Base-by-base conservation (phyloP, 2,888 invertebrate species). In the Drosophila antonietae region DNA sequence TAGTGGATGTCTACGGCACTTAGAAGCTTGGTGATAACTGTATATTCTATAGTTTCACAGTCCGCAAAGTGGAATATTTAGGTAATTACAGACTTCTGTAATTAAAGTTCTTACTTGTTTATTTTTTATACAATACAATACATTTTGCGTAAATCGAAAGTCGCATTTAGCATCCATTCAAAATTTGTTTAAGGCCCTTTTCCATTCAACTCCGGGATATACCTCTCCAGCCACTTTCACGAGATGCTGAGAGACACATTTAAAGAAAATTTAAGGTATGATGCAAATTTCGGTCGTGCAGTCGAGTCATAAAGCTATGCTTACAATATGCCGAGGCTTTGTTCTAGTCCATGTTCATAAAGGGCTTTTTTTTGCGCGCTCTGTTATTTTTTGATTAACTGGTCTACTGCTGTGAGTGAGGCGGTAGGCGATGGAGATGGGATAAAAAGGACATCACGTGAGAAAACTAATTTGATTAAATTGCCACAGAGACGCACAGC, bases 401-500 rank as follows among this genome's bases (percentile, higher is more conserved):
- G 33, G 9, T 31, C 61, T 39, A 12, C 31, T 70, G 81, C 76
- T 78, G 80, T 52, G 62, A 15, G 37, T 15, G 10, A 18, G 39
- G 23, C 14, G 20, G 35, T 15, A 6, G 52, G 37, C 35, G 20
- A 39, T 39, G 23, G 41, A 28, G 55, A n/a, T 39, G 41, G 51
- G 8, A 57, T 65, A 69, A 79, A 79, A 81, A 67, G 68, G 39
- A 72, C 76, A 80, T 66, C 75, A 91, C 91, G 90, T 90, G 91
- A 89, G 91, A 90, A 90, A 81, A 86, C 85, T 90, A 91, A 91
- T 91, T 91, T 91, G 85, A 91, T 90, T 91, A 91, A 83, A 90
- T 91, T 90, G 84, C 84, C 90, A 90, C 86, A 86, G 90, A 85
- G 89, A 91, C 90, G 77, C 84, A 65, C 87, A 82, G 82, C 89